Percentiles rank a stretch among this genome's conserved stretches.
These are phyloP conservation scores for Alectura lathami DNA, from an alignment of 2,113 vertebrate species.

Conservation along the genomic window DNA sequence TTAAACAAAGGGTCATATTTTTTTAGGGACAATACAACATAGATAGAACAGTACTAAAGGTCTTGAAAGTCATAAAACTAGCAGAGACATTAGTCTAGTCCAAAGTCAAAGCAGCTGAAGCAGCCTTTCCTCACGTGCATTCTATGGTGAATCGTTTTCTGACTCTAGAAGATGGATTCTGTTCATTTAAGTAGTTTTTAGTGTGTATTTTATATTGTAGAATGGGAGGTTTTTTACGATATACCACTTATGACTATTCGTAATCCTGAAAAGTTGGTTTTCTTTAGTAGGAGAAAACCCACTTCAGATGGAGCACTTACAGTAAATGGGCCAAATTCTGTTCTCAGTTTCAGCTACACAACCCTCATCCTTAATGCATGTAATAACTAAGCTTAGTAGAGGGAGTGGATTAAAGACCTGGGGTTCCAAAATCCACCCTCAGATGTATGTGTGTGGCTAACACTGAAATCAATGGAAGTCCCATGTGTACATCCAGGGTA, in stretches of 20 bases:
- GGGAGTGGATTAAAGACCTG: slow-evolving; percentile 24
- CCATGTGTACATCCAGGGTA: slow-evolving; percentile 2
- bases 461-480: background rate
- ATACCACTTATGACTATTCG: slow-evolving; percentile 36
- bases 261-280: slow-evolving; percentile 18
- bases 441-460: slow-evolving; percentile 62
- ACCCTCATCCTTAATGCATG: background rate
- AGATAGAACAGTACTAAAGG: background rate
- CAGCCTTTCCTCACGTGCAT: slow-evolving; percentile 5
- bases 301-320: slow-evolving; percentile 20
- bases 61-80: background rate
- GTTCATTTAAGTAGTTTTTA: slow-evolving; percentile 74
- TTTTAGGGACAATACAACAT: background rate
- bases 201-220: slow-evolving; percentile 46
- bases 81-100: background rate
- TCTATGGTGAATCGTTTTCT: slow-evolving; percentile 17
- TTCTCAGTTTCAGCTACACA: slow-evolving; percentile 4
- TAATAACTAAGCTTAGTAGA: background rate
- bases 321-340: slow-evolving; percentile 25
- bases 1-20: background rate
- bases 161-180: slow-evolving; percentile 62
- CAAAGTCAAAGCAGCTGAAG: background rate
- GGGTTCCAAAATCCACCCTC: slow-evolving; percentile 14
- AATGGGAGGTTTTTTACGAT: slow-evolving; percentile 58
- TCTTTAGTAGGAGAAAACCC: slow-evolving; percentile 16